Evolutionary conservation across 2,113 vertebrate genomes (phyloP).

Genomic region (Atlantisia rogersi): DNA sequence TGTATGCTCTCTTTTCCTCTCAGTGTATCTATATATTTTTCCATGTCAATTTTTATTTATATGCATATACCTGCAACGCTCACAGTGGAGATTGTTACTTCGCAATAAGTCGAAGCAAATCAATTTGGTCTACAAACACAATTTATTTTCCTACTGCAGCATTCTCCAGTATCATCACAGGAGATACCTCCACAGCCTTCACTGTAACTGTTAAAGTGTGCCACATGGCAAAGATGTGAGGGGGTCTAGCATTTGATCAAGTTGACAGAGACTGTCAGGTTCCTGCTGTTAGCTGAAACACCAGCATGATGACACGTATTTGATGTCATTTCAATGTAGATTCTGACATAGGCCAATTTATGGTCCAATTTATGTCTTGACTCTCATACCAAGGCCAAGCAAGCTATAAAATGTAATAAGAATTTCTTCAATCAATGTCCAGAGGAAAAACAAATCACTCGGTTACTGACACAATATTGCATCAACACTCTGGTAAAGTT

Average conservation of each 20-base stretch:
- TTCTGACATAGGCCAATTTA: conserved; percentile 81
- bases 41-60: conserved; percentile 73
- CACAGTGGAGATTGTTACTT: conserved; percentile 70
- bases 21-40: conserved; percentile 68
- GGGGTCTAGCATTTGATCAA: conserved; percentile 69
- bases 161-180: conserved; percentile 20
- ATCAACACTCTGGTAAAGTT: conserved; percentile 77
- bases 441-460: conserved; percentile 83
- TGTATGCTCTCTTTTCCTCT: conserved; percentile 69
- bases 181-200: conserved; percentile 20
- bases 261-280: conserved; percentile 61
- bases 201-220: conserved; percentile 14
- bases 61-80: conserved; percentile 61
- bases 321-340: conserved; percentile 78
- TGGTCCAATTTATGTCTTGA: conserved; percentile 81
- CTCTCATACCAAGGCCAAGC: conserved; percentile 78
- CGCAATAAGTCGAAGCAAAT: conserved; percentile 69
- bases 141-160: conserved; percentile 54
- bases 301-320: conserved; percentile 67
- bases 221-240: conserved; percentile 50
- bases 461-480: conserved; percentile 76
- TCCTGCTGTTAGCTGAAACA: conserved; percentile 57
- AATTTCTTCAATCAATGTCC: conserved; percentile 85
- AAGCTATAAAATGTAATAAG: conserved; percentile 84
- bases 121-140: conserved; percentile 59